These are phyloP conservation scores for Cataglyphis cursor DNA, from an alignment of 2,888 invertebrate genomes.

Conservation along the genomic window DNA sequence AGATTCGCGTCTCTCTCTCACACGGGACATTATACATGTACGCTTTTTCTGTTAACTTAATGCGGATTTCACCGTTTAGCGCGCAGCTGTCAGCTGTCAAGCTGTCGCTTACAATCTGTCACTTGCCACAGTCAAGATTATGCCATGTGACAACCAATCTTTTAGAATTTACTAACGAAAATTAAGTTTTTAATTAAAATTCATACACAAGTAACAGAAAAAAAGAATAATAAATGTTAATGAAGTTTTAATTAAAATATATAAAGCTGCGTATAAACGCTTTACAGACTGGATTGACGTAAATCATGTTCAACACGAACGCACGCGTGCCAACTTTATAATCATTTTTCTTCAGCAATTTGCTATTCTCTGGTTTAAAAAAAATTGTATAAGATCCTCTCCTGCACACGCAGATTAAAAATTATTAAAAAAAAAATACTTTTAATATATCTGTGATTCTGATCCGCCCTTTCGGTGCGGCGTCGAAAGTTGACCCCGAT, in stretches of 20 bases:
- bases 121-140: slow-evolving; percentile 26
- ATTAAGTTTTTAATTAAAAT: slow-evolving; percentile 39
- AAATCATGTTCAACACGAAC: neutral
- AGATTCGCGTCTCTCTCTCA: slow-evolving; percentile 16
- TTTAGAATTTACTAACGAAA: slow-evolving; percentile 34
- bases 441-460: neutral
- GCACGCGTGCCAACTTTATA: neutral
- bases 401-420: neutral
- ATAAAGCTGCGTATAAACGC: neutral
- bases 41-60: slow-evolving; percentile 29
- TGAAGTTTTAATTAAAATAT: slow-evolving; percentile 1
- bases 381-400: neutral
- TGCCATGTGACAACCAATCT: slow-evolving; percentile 21
- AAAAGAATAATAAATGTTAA: neutral
- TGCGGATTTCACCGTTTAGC: slow-evolving; percentile 31
- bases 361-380: neutral
- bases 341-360: slow-evolving; percentile 4
- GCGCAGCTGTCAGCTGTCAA: slow-evolving; percentile 48
- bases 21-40: slow-evolving; percentile 25
- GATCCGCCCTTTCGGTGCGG: neutral
- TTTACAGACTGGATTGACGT: neutral
- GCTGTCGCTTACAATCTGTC: slow-evolving; percentile 40
- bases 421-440: neutral
- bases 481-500: slow-evolving; percentile 43
- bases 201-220: neutral